Evolutionary conservation across 2,888 invertebrate genomes (phyloP).

Genomic region (Epinotia ramella): DNA sequence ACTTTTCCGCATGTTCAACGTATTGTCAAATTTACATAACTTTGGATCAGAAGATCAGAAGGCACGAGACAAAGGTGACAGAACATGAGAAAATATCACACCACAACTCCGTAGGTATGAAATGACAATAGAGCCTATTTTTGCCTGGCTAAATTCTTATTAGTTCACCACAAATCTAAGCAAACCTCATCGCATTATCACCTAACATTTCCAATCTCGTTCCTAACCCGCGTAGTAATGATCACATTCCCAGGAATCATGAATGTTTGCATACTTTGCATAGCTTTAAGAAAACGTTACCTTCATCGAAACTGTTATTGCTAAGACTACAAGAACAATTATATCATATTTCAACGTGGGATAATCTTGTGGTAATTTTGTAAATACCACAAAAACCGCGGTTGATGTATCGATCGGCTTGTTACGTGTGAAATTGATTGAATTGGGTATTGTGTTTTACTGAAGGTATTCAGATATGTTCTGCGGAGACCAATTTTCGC

Average conservation of each 20-base stretch:
- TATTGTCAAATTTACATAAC: conserved; percentile 30
- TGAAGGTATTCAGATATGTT: conserved; percentile 26
- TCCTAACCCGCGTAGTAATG: not conserved
- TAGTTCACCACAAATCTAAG: not conserved
- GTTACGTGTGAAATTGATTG: conserved; percentile 43
- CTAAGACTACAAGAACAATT: not conserved
- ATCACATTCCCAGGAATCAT: not conserved
- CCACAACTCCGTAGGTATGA: not conserved
- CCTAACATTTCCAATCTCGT: not conserved
- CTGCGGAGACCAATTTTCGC: conserved; percentile 3
- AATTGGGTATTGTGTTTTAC: conserved; percentile 23
- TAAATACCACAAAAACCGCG: conserved; percentile 29
- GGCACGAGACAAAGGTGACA: conserved; percentile 26
- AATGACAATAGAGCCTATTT: not conserved
- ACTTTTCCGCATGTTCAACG: conserved; percentile 22
- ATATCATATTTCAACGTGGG: not conserved
- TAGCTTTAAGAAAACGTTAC: conserved; percentile 6
- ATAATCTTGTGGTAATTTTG: conserved; percentile 1
- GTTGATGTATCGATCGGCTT: conserved; percentile 29
- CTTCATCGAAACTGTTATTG: not conserved
- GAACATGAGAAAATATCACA: conserved; percentile 19
- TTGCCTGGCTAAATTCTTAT: conserved; percentile 3
- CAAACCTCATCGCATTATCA: not conserved
- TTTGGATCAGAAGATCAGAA: not conserved
- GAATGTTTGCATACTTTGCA: no score